Evolutionary conservation across 2,113 vertebrate species (phyloP).

Genomic region (Lota lota): DNA sequence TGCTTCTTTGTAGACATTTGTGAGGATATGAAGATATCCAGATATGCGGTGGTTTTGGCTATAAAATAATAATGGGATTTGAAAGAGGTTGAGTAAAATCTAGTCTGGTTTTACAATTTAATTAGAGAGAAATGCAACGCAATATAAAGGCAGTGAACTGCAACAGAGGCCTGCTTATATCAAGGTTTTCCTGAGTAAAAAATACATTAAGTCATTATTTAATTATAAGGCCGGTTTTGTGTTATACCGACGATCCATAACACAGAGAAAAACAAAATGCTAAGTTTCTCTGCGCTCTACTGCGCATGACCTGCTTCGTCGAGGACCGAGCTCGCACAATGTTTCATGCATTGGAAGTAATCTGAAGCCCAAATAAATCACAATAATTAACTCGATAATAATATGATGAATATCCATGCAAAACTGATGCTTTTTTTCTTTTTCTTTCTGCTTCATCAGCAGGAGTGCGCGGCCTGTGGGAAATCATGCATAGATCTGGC

Average conservation of each 20-base stretch:
- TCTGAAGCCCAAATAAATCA: conserved; percentile 58
- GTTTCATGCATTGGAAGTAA: conserved; percentile 38
- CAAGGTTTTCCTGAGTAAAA: background rate
- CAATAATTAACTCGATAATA: conserved; percentile 68
- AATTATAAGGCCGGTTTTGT: conserved; percentile 31
- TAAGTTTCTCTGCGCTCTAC: conserved; percentile 20
- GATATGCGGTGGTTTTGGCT: no score
- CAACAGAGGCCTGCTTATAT: background rate
- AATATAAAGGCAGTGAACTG: background rate
- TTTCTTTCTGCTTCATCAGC: conserved; percentile 36
- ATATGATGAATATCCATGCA: conserved; percentile 54
- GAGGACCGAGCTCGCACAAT: conserved; percentile 43
- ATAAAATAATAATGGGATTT: no score
- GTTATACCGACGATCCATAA: conserved; percentile 44
- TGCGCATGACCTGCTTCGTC: conserved; percentile 33
- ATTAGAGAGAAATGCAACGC: background rate
- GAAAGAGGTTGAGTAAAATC: no score
- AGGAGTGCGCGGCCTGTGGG: conserved; percentile 37
- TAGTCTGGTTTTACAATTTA: no score
- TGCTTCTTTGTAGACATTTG: no score
- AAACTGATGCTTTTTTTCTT: conserved; percentile 47
- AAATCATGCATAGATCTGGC: conserved; percentile 38
- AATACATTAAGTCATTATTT: conserved; percentile 13
- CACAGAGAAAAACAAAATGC: conserved; percentile 12
- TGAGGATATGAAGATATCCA: no score